Conservation (phyloP, 1,140 invertebrate genomes). For the Drosophila lini region DNA sequence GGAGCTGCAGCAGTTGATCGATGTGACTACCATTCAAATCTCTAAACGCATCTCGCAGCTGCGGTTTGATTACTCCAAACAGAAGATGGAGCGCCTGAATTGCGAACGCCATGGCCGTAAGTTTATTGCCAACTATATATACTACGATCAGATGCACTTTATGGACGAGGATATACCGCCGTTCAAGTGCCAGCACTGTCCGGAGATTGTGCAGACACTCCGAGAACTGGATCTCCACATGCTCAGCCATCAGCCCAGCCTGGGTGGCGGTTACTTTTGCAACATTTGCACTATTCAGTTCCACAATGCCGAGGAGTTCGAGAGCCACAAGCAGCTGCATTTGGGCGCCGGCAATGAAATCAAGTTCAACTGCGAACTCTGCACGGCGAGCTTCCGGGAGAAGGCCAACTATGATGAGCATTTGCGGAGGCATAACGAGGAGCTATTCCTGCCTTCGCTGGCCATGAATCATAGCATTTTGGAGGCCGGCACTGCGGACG, state of each 20-base stretch:
- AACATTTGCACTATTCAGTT: constrained; percentile 71
- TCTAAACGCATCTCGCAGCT: constrained; percentile 79
- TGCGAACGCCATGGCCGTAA: constrained; percentile 68
- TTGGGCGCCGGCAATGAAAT: constrained; percentile 60
- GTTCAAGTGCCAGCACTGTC: constrained; percentile 76
- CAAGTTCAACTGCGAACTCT: constrained; percentile 76
- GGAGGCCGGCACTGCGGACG: constrained; percentile 28
- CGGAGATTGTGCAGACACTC: constrained; percentile 70
- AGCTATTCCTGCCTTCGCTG: constrained; percentile 70
- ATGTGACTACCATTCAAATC: constrained; percentile 78
- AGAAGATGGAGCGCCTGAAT: constrained; percentile 72
- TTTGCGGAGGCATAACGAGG: constrained; percentile 77
- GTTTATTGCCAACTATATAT: constrained; percentile 73
- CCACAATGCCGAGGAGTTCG: constrained; percentile 65
- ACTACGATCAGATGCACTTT: constrained; percentile 78
- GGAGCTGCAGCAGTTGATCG: constrained; percentile 72
- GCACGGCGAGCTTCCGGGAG: constrained; percentile 79
- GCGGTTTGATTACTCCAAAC: constrained; percentile 80
- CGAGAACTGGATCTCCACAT: constrained; percentile 74
- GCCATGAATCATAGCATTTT: constrained; percentile 70
- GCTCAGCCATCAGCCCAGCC: constrained; percentile 65
- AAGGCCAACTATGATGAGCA: constrained; percentile 80
- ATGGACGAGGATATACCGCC: constrained; percentile 81
- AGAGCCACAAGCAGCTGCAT: constrained; percentile 74
- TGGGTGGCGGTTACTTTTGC: constrained; percentile 65